A percentile compares a stretch with the other conserved stretches of the same genome.
Evolutionary conservation across 2,888 invertebrate species (phyloP).

Genomic region (Helleia helle): DNA sequence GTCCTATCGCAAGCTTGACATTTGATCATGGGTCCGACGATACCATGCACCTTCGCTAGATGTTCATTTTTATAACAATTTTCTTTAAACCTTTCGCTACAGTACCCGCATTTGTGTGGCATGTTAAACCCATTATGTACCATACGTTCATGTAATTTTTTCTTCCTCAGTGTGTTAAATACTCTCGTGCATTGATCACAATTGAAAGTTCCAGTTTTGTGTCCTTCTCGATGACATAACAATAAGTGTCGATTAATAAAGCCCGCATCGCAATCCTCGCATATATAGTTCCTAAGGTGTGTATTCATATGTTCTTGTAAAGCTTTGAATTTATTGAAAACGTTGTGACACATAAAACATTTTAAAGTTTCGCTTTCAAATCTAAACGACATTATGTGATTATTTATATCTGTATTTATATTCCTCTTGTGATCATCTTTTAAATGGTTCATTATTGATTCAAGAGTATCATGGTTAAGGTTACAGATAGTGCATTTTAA

Average conservation of each 20-base stretch:
- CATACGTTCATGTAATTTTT: conserved; percentile 25
- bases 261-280: conserved; percentile 33
- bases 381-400: conserved; percentile 42
- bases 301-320: conserved; percentile 38
- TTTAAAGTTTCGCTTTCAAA: conserved; percentile 30
- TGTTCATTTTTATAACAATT: conserved; percentile 32
- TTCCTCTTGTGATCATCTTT: conserved; percentile 28
- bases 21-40: conserved; percentile 23
- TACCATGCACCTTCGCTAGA: conserved; percentile 32
- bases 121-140: conserved; percentile 22
- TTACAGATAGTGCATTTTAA: conserved; percentile 38
- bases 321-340: conserved; percentile 33
- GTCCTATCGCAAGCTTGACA: conserved; percentile 36
- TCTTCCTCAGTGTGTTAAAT: conserved; percentile 27
- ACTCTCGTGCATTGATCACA: conserved; percentile 28
- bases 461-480: conserved; percentile 25
- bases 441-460: conserved; percentile 33
- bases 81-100: conserved; percentile 32
- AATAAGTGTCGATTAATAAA: conserved; percentile 31
- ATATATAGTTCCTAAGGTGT: conserved; percentile 40
- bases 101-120: conserved; percentile 34
- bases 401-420: conserved; percentile 34
- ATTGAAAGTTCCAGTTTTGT: conserved; percentile 24
- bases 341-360: conserved; percentile 34
- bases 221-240: conserved; percentile 24